phyloP scores from a whole-genome alignment of 2,797 vertebrate genomes.

The Myioborus melanocephalus region DNA sequence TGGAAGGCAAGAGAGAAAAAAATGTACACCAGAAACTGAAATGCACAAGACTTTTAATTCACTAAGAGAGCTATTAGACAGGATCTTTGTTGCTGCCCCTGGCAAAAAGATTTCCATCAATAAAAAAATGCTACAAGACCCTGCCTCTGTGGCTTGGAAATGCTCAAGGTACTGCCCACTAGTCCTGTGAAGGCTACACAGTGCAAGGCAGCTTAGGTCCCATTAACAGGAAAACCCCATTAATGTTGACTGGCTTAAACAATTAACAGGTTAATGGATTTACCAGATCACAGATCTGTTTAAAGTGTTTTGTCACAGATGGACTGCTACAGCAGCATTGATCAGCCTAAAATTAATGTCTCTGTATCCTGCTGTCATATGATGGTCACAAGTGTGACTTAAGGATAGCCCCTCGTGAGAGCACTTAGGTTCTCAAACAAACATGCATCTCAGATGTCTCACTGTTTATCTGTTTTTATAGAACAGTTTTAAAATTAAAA shows the following conservation, averaged over 20 bases:
- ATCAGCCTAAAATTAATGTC: not conserved
- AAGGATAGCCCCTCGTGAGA: not conserved
- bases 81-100: not conserved
- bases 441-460: not conserved
- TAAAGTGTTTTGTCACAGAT: not conserved
- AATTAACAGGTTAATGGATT: not conserved
- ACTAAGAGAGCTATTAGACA: not conserved
- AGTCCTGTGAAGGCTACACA: not conserved
- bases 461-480: not conserved
- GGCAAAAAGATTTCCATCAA: not conserved
- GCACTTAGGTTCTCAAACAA: not conserved
- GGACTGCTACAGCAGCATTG: accelerated
- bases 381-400: not conserved
- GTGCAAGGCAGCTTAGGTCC: not conserved
- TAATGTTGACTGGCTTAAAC: not conserved
- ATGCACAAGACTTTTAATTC: not conserved
- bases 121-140: not conserved
- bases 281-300: not conserved
- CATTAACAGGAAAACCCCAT: not conserved
- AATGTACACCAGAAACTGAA: not conserved
- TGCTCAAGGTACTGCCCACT: not conserved
- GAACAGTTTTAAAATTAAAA: not conserved
- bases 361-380: not conserved
- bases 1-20: not conserved
- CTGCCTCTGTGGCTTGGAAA: not conserved